phyloP scores from a whole-genome alignment of 2,888 invertebrate species.

The Dicycla oo region DNA sequence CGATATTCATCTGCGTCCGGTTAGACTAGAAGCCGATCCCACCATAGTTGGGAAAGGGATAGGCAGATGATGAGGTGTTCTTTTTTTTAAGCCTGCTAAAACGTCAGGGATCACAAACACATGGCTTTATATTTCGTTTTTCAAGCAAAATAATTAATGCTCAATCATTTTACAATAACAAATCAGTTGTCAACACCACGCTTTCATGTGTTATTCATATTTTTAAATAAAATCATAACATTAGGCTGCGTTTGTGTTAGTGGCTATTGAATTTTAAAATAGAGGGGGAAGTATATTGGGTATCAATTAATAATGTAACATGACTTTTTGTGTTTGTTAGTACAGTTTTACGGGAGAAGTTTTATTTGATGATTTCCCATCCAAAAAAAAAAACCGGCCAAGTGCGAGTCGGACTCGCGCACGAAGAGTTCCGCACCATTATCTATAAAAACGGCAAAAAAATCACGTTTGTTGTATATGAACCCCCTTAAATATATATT shows the following conservation, averaged over 20 bases:
- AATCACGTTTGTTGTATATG: too few species aligned
- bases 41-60: neutral
- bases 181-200: conserved; percentile 43
- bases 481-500: too few species aligned
- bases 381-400: too few species aligned
- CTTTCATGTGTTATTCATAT: conserved; percentile 51
- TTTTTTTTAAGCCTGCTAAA: neutral
- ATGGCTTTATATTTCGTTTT: conserved; percentile 10
- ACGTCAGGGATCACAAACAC: neutral
- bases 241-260: conserved; percentile 25
- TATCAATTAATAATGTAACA: conserved; percentile 52
- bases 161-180: conserved; percentile 39
- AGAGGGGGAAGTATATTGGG: conserved; percentile 25
- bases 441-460: too few species aligned
- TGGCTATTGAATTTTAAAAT: conserved; percentile 57
- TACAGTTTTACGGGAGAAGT: too few species aligned
- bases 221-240: conserved; percentile 47
- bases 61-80: neutral
- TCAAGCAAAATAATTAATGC: conserved; percentile 34
- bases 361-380: too few species aligned
- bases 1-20: neutral
- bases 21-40: neutral
- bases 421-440: too few species aligned
- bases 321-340: neutral
- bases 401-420: too few species aligned